Evolutionary conservation across 53 echinoderm and acorn worm species (phyloP).

Genomic region (Stichopus horrens): DNA sequence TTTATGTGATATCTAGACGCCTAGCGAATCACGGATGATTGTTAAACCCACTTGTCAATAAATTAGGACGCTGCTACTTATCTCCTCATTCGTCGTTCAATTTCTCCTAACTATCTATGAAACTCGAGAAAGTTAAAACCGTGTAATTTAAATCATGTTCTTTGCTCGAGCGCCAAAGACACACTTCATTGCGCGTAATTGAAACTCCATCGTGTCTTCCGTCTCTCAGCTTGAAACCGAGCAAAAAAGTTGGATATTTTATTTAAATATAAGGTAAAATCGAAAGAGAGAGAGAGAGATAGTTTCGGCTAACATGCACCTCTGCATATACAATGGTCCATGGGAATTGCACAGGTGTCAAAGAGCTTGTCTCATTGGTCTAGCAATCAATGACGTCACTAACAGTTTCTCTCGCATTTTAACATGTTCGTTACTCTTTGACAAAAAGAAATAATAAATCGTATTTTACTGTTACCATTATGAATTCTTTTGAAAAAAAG

Average conservation of each 20-base stretch:
- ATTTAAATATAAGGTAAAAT: background rate
- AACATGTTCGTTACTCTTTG: background rate
- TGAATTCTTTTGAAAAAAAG: too few species aligned
- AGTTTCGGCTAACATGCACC: slow-evolving; percentile 10
- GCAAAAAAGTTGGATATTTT: slow-evolving; percentile 32
- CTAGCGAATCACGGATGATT: background rate
- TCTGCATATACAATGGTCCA: slow-evolving; percentile 21
- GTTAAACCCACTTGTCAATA: slow-evolving; percentile 11
- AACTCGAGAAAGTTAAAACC: slow-evolving; percentile 41
- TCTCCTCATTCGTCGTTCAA: slow-evolving; percentile 19
- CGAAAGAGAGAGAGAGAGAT: slow-evolving; percentile 9
- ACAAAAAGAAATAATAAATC: too few species aligned
- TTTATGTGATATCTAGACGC: background rate
- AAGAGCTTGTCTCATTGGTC: slow-evolving; percentile 26
- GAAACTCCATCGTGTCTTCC: slow-evolving; percentile 10
- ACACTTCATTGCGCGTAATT: slow-evolving; percentile 38
- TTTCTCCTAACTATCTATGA: slow-evolving; percentile 13
- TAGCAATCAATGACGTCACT: slow-evolving; percentile 12
- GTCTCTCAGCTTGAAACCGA: background rate
- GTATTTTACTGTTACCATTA: too few species aligned
- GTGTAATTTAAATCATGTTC: slow-evolving; percentile 39
- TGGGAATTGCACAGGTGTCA: slow-evolving; percentile 37
- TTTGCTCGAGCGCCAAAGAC: slow-evolving; percentile 21
- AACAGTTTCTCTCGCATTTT: background rate
- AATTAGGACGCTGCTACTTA: slow-evolving; percentile 9